Base-by-base conservation (phyloP, 1,140 invertebrate species). In the Stegodyphus dumicola region DNA sequence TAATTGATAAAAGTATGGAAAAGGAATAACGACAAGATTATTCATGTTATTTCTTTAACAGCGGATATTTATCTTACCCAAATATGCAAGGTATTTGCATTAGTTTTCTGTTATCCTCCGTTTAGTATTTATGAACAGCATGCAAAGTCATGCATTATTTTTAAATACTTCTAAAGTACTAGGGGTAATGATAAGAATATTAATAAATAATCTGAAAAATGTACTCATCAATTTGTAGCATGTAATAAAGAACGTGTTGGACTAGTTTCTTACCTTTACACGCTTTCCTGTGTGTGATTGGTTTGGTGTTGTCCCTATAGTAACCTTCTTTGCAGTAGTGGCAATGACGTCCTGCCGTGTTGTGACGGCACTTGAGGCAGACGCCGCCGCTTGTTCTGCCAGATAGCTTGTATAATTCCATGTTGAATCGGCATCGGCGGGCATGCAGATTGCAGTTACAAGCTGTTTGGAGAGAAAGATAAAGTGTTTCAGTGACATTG, bases 381-480 rank as follows among this genome's bases (percentile, higher is more conserved):
- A 99, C 96, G 74, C 98, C 98, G 77, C 98, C 98, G 88, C 95
- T 97, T 83, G 95, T 96, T 79, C 96, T 93, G 0, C 98, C 98
- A 7, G 97, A 99, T 88, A 99, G 91, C 91, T 98, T 97, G 93
- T 97, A 99, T 88, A 99, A 93, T 91, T 99, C 98, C 95, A 98
- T 98, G 93, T 98, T 99, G 93, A 99, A 99, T 77, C 97, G 95
- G 91, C 98, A 99, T 89, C 95, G 94, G 83, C 96, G 93, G 7
- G 98, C 96, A 92, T 99, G 98, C 48, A 95, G 94, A 91, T 99
- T 99, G 92, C 98, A 99, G 91, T 99, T 98, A 93, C 98, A 99
- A 86, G 95, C 98, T 99, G 94, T 86, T 33, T 95, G 56, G 56
- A 94, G 88, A 89, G 88, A 89, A 87, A 85, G 75, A 87, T 13